Conservation (phyloP, 2,113 vertebrate genomes). For the Seriola rivoliana region DNA sequence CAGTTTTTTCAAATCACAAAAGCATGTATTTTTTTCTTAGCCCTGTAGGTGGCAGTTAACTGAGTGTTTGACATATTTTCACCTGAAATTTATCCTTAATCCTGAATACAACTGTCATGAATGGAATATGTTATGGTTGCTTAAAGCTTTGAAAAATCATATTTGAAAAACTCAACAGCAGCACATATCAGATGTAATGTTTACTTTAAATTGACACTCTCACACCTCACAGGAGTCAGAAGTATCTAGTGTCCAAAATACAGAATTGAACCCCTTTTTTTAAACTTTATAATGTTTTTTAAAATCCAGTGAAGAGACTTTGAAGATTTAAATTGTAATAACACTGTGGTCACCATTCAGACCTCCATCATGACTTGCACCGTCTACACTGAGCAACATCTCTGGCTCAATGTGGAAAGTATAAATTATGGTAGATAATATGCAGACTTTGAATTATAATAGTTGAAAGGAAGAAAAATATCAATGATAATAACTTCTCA, state of each 20-base stretch:
- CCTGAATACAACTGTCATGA: background rate
- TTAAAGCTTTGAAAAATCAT: too few species aligned
- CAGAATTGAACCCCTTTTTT: too few species aligned
- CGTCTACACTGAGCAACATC: background rate
- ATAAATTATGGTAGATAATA: constrained; percentile 18
- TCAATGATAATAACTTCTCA: constrained; percentile 19
- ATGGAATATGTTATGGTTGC: background rate
- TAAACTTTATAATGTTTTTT: too few species aligned
- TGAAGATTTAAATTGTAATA: background rate
- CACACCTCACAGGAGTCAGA: too few species aligned
- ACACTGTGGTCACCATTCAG: background rate
- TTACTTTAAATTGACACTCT: background rate
- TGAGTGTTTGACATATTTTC: background rate
- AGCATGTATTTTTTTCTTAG: too few species aligned
- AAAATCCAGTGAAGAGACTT: too few species aligned
- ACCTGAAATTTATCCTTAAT: background rate
- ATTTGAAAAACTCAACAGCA: too few species aligned
- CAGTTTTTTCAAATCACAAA: background rate
- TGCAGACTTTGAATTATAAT: constrained; percentile 6
- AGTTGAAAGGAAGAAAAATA: constrained; percentile 1
- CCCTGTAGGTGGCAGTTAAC: background rate
- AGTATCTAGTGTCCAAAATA: too few species aligned
- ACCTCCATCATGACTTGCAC: background rate
- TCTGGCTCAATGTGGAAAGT: background rate
- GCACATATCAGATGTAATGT: background rate